Evolutionary conservation across 2,888 invertebrate species (phyloP), one percentile per base, ranked within the genome.

Genomic region (Cheilosia grossa): DNA sequence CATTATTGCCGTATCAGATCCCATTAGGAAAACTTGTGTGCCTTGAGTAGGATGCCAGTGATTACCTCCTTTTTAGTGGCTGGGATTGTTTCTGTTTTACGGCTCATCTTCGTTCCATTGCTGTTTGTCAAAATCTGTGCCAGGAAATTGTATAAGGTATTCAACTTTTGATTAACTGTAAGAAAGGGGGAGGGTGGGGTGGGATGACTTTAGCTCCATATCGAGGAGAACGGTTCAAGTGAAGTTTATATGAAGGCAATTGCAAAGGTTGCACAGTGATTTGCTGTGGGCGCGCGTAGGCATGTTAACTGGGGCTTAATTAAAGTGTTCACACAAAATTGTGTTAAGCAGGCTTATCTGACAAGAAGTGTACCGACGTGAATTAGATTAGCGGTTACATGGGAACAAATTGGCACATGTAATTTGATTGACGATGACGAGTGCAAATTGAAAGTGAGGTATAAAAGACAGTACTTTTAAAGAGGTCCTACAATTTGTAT

Each of bases 1-100:
- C 73, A 73, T 82, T 82, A 79, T 63, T 64, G 63, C 69, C 73
- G 37, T 74, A 82, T 82, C 82, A 69, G 82, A 82, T 73, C 69
- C 78, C 79, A 79, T 82, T 82, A 82, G 67, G 73, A 63, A 73
- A 73, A 79, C 64, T 73, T 78, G 63, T 78, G 56, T 82, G 78
- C 56, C 63, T 49, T 69, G 73, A 82, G 73, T 73, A 78, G 82
- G 72, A 82, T 82, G 73, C 37, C 73, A 69, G 78, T 82, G 82
- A 78, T 82, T 78, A 78, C 82, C 82, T 78, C 33, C 63, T 58
- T 56, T 78, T 49, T 64, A 51, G 37, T 67, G 59, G 15, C 24
- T 37, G 42, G 40, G 42, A 21, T 72, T 27, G 59, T 47, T 54
- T 19, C 15, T 30, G 13, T 13, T 1, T 17, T 53, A 27, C 33